phyloP scores from a whole-genome alignment of 2,888 invertebrate genomes.

The Hirtodrosophila duncani region DNA sequence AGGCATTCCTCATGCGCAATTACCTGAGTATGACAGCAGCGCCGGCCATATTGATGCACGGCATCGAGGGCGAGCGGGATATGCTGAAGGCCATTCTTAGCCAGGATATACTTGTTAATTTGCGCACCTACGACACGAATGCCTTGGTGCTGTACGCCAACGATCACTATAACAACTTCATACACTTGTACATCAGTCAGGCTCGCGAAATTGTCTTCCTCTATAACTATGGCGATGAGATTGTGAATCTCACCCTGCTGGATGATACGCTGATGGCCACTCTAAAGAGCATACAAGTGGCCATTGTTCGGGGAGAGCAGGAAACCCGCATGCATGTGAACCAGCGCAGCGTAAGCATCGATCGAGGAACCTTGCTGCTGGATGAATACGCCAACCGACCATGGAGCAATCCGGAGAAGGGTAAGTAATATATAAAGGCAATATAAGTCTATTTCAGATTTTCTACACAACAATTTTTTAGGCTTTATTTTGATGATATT shows the following conservation, averaged over 20 bases:
- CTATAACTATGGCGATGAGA: slow-evolving; percentile 89
- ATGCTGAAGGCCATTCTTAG: slow-evolving; percentile 86
- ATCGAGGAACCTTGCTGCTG: slow-evolving; percentile 84
- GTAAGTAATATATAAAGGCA: slow-evolving; percentile 77
- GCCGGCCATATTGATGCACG: slow-evolving; percentile 75
- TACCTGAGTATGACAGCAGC: slow-evolving; percentile 83
- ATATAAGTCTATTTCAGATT: neutral
- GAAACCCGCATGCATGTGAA: slow-evolving; percentile 90
- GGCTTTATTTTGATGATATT: too few species aligned
- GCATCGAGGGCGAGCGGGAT: slow-evolving; percentile 79
- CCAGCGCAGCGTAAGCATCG: slow-evolving; percentile 84
- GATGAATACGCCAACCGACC: slow-evolving; percentile 90
- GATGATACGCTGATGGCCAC: slow-evolving; percentile 85
- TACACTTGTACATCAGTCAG: slow-evolving; percentile 90
- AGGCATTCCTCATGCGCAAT: slow-evolving; percentile 89
- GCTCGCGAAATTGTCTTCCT: slow-evolving; percentile 89
- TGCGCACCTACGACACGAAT: slow-evolving; percentile 90
- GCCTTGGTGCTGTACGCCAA: slow-evolving; percentile 93
- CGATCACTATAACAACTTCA: slow-evolving; percentile 95
- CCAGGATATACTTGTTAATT: slow-evolving; percentile 90
- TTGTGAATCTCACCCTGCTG: slow-evolving; percentile 87
- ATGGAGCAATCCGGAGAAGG: slow-evolving; percentile 89
- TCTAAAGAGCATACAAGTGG: slow-evolving; percentile 92
- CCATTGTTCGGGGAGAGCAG: slow-evolving; percentile 86
- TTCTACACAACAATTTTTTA: too few species aligned